These are phyloP conservation scores for Stegana nigrithorax DNA, from an alignment of 2,888 invertebrate genomes.

Conservation along the genomic window DNA sequence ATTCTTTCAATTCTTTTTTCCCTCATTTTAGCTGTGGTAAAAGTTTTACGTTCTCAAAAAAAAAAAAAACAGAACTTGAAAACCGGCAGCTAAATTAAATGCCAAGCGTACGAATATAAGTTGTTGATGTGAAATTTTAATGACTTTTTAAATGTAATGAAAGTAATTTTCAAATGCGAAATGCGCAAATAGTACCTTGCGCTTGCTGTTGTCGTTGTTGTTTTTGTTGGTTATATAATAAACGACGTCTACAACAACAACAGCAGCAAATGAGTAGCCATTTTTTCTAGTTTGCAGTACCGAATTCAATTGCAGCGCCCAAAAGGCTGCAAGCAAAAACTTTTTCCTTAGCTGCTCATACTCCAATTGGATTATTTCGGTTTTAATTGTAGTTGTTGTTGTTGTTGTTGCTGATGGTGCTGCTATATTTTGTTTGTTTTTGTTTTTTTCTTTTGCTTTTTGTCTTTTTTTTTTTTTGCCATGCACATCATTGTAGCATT, in stretches of 20 bases:
- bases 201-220: constrained; percentile 17
- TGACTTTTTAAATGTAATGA: constrained; percentile 59
- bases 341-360: background rate
- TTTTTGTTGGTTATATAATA: constrained; percentile 13
- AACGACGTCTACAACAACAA: no score
- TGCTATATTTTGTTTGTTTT: background rate
- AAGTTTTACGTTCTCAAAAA: background rate
- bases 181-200: constrained; percentile 21
- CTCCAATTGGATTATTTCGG: constrained; percentile 1
- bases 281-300: background rate
- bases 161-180: constrained; percentile 52
- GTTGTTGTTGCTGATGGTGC: background rate
- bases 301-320: background rate
- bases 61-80: constrained; percentile 4
- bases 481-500: constrained; percentile 53
- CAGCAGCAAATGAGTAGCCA: background rate
- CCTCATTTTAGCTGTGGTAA: background rate
- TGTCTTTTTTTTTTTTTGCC: constrained; percentile 28
- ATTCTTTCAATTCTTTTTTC: background rate
- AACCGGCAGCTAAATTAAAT: constrained; percentile 33
- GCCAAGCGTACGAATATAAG: constrained; percentile 26
- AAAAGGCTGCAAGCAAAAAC: background rate
- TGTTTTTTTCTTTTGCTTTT: background rate
- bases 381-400: background rate
- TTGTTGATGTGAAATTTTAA: constrained; percentile 46